Evolutionary conservation across 2,888 invertebrate genomes (phyloP), one percentile per base, ranked within the genome.

Genomic region (Phymatocera aterrima): DNA sequence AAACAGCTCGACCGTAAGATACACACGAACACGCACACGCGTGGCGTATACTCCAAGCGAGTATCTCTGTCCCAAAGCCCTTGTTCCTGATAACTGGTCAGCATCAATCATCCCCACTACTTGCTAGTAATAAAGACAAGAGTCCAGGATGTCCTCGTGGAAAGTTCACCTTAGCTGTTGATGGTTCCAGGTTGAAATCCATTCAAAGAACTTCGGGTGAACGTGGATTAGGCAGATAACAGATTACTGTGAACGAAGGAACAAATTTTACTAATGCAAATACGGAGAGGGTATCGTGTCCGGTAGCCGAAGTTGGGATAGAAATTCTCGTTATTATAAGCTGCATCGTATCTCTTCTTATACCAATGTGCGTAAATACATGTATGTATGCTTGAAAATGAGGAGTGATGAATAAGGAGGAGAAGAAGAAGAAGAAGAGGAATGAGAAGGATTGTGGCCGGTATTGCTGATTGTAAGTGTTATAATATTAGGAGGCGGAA

Each of bases 51-150:
- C 18, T 18, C 15, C 28, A n/a, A 46, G 68, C 18, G 34, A 24
- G 57, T 75, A 60, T 75, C 75, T 75, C 57, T 84, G 84, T 84
- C 78, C 68, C 81, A 82, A 82, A 75, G 84, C 80, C 84, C 84
- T 78, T 86, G 87, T 87, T 85, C 79, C 82, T 81, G 85, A 85
- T 85, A 85, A 84, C 82, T 81, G 72, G 54, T 77, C 79, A 77
- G 84, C 85, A 84, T 84, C 84, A 84, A 84, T 84, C 84, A 84
- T 83, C 81, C 81, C 82, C 75, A 77, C 79, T 75, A 74, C 78
- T 78, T 77, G 64, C 80, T 77, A 83, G 83, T 86, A 86, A 87
- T 87, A 85, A 86, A 87, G 87, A 87, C 84, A 84, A 86, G 82
- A 86, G 82, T 81, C 83, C 81, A 83, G 77, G 82, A 82, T 82